Base-by-base conservation (phyloP, 2,797 vertebrate species). In the Rhinatrema bivittatum region DNA sequence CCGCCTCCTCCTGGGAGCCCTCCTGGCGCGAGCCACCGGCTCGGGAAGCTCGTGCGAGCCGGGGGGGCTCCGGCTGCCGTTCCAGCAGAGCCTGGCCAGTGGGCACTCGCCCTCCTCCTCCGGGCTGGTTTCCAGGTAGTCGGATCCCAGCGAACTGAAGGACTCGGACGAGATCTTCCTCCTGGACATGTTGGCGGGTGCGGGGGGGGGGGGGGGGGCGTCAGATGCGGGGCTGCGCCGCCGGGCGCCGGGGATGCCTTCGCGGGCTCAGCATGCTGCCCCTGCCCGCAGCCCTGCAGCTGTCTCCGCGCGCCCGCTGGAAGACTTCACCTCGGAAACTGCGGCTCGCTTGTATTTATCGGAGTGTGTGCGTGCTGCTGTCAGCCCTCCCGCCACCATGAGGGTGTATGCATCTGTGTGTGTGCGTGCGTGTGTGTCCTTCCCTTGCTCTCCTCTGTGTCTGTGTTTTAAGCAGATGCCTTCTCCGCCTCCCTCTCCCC, bases 161-260 rank as follows among this genome's bases (percentile, higher is more conserved):
- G 93, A 97, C 82, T 94, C 93, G 9, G 93, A 96, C 27, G 93
- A 97, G 65, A 97, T 94, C 85, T 97, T 97, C 67, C 93, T 88
- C 41, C 89, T 85, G 79, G 93, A 94, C 81, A 86, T 85, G 53
- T 60, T 78, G 69, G 56, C 46, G 43, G 34, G 39, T 15, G 37
- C 36, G 13, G 35, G 13, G 8, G 39, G 2, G 19, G 55, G 33
- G 20, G 43, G 29, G 39, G 32, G 34, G 22, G 46, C 42, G 34
- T 60, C 32, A 68, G 43, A 37, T 20, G 53, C 35, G 19, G 10
- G 12, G 38, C 37, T 9, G 8, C 29, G 31, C 36, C 46, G 23
- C 41, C 11, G 32, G n/a, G n/a, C n/a, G n/a, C n/a, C n/a, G n/a
- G n/a, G n/a, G n/a, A n/a, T n/a, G n/a, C n/a, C n/a, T n/a, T n/a